Evolutionary conservation across 2,113 vertebrate species (phyloP), one percentile per base, ranked within the genome.

Genomic region (Hippocampus zosterae): DNA sequence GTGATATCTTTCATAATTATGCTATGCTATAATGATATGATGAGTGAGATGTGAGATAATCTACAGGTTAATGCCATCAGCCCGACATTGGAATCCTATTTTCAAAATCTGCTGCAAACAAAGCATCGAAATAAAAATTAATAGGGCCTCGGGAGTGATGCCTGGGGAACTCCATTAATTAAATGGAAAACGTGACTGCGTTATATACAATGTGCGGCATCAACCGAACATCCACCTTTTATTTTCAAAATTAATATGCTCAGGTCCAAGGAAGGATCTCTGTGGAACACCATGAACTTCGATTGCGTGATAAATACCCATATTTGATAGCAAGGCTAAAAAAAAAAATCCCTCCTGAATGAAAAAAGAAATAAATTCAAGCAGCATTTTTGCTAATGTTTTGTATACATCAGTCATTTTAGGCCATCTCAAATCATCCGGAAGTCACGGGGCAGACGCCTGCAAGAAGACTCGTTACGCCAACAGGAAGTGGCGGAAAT

Each of bases 401-500:
- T 53, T 53, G 21, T 21, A 53, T n/a, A 53, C 19, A n/a, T 53
- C 21, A 53, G 50, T 9, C 50, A 10, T 10, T 53, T 50, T 16
- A 50, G 0, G 5, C 46, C 16, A 19, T 50, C 50, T 10, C 13
- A n/a, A 53, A 53, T 2, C 18, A 8, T 40, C 29, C 21, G 60
- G 60, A 33, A 40, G 60, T 62, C 29, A 40, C 27, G 2, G 13
- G 57, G 25, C 27, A 18, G 27, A 60, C 19, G 5, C 21, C 29
- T 10, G 10, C 61, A 40, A 70, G 44, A 67, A 59, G 55, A 53
- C 65, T 23, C 61, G 33, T 70, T 25, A 79, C 59, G 72, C 66
- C 60, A 80, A 78, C 76, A 83, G 80, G 83, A 88, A 83, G 81
- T 71, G 75, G 85, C 67, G 70, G 78, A 75, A 77, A 69, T 3